These are phyloP conservation scores for Apis dorsata DNA, from an alignment of 1,140 invertebrate species.

Conservation along the genomic window DNA sequence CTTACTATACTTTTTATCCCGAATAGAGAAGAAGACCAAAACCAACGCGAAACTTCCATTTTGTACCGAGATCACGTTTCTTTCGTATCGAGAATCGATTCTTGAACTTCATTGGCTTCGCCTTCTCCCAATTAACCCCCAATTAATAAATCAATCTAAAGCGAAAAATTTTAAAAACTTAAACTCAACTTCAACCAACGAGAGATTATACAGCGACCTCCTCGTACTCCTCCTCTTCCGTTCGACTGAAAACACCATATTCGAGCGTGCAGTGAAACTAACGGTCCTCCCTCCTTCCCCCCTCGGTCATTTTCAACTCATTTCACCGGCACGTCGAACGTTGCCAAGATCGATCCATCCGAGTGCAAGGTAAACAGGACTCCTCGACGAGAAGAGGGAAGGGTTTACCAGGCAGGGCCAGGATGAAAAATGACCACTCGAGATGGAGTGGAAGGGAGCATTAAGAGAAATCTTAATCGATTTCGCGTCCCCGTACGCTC, in stretches of 20 bases:
- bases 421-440: constrained; percentile 1
- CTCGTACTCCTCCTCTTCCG: too few relatives aligned
- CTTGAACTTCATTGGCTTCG: too few relatives aligned
- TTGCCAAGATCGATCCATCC: constrained; percentile 1
- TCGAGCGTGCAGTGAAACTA: not conserved
- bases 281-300: not conserved
- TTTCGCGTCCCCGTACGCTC: constrained; percentile 9
- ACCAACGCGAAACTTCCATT: not conserved
- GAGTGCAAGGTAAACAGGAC: not conserved
- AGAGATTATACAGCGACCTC: too few relatives aligned
- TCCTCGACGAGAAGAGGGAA: not conserved
- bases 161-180: too few relatives aligned
- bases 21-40: not conserved
- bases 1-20: constrained; percentile 32
- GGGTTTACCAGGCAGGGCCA: too few relatives aligned
- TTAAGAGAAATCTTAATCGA: constrained; percentile 41
- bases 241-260: too few relatives aligned
- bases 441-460: constrained; percentile 5
- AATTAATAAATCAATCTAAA: too few relatives aligned
- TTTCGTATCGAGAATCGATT: too few relatives aligned
- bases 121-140: too few relatives aligned
- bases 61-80: not conserved
- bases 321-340: not conserved
- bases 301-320: constrained; percentile 20
- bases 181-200: too few relatives aligned